Base-by-base conservation (phyloP, 2,113 vertebrate species). In the Sclerurus mexicanus region DNA sequence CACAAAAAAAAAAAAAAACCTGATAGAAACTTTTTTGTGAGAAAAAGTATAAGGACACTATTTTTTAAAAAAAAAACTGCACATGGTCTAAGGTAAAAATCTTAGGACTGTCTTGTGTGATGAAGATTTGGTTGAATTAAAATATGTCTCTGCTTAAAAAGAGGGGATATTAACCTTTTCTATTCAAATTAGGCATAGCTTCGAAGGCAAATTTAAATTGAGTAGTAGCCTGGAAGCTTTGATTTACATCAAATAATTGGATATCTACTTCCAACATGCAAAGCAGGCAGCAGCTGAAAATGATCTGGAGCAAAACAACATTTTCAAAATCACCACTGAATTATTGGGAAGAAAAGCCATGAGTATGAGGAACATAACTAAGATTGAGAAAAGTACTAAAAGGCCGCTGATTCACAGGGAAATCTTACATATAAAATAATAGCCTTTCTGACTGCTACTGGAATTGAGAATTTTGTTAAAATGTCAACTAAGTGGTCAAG, bases 121-220 rank as follows among this genome's bases (percentile, higher is more conserved):
- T 56, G 27, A 75, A 86, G 94, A 81, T 33, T 14, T 63, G 44
- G 14, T 64, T 95, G 64, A 95, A 91, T 73, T 82, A 63, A 91
- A 85, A 72, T 87, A 74, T 21, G 16, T 68, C 24, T 75, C 64
- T 78, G 76, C 84, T 85, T 92, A 87, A 81, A 94, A 90, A 44
- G 22, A 74, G 22, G 5, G 31, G 22, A 89, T 92, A 90, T 47
- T 92, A 89, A 92, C 84, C 68, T 95, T 89, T 93, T 84, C 50
- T 90, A 81, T 95, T 95, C 86, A 96, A 95, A 95, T 92, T 63
- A 90, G 56, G 7, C 14, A 80, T 83, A 53, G 31, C 67, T 95
- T 88, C 95, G 92, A 90, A 94, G 79, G 23, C 93, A 56, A 96
- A 95, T 95, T 90, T 91, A 92, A 92, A 96, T 86, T 74, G 73